phyloP scores from a whole-genome alignment of 2,797 vertebrate species.

The Dendrocincla tyrannina region DNA sequence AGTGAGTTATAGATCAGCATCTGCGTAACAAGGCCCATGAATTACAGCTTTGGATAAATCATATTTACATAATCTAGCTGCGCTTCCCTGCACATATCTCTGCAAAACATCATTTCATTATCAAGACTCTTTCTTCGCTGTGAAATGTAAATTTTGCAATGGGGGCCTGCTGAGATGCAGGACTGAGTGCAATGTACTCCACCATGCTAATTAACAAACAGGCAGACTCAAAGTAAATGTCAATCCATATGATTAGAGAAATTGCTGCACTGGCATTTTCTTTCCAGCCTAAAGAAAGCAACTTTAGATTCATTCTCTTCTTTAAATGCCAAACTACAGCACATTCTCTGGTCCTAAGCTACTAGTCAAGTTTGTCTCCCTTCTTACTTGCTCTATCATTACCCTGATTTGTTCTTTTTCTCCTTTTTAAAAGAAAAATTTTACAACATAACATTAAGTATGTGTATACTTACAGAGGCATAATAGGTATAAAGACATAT shows the following conservation, averaged over 20 bases:
- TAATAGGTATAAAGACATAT: not conserved
- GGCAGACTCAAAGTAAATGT: not conserved
- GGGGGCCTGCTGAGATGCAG: not conserved
- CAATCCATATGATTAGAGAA: slow-evolving; percentile 18
- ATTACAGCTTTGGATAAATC: slow-evolving; percentile 6
- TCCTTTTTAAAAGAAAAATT: not conserved
- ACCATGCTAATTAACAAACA: not conserved
- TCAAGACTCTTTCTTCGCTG: slow-evolving; percentile 6
- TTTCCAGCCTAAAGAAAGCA: not conserved
- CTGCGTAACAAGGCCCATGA: not conserved
- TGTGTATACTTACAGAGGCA: not conserved
- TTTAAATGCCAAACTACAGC: not conserved
- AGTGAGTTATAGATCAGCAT: not conserved
- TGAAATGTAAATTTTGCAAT: slow-evolving; percentile 53
- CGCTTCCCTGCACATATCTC: not conserved
- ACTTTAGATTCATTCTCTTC: not conserved
- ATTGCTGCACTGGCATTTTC: slow-evolving; percentile 12
- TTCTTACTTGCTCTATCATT: not conserved
- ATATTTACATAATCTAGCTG: slow-evolving; percentile 39
- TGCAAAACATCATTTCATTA: slow-evolving; percentile 47
- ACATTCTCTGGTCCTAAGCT: not conserved
- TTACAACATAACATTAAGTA: not conserved
- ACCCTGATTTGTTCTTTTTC: not conserved
- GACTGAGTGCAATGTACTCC: not conserved
- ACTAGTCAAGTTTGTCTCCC: not conserved